Evolutionary conservation across 2,797 vertebrate species (phyloP).

Genomic region (Lepidocolaptes lacrymiger): DNA sequence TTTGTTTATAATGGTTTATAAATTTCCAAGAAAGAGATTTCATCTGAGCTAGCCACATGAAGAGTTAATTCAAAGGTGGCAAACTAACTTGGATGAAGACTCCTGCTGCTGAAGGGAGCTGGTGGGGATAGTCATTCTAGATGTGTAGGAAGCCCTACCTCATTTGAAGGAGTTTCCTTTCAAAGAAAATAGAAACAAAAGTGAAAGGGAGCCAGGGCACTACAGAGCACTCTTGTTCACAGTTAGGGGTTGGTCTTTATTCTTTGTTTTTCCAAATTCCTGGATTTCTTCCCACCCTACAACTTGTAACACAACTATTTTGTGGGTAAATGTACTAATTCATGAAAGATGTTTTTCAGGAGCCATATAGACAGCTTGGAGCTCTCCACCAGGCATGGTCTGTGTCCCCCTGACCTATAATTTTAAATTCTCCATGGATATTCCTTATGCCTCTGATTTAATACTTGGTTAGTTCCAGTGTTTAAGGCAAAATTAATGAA

Average conservation of each 20-base stretch:
- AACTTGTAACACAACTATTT: background rate
- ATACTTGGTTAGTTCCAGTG: background rate
- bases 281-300: background rate
- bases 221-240: background rate
- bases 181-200: conserved; percentile 38
- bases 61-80: background rate
- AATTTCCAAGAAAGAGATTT: background rate
- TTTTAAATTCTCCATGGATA: background rate
- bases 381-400: background rate
- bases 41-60: background rate
- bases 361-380: background rate
- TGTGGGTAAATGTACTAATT: background rate
- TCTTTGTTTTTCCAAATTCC: background rate
- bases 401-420: background rate
- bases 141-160: background rate
- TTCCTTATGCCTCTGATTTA: background rate
- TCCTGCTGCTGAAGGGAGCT: background rate
- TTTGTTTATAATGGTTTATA: background rate
- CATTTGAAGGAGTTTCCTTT: background rate
- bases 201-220: conserved; percentile 4
- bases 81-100: background rate
- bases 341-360: background rate
- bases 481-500: background rate
- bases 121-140: background rate
- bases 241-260: background rate